Evolutionary conservation across 2,888 invertebrate genomes (phyloP), one percentile per base, ranked within the genome.

Genomic region (Nymphalis polychloros): DNA sequence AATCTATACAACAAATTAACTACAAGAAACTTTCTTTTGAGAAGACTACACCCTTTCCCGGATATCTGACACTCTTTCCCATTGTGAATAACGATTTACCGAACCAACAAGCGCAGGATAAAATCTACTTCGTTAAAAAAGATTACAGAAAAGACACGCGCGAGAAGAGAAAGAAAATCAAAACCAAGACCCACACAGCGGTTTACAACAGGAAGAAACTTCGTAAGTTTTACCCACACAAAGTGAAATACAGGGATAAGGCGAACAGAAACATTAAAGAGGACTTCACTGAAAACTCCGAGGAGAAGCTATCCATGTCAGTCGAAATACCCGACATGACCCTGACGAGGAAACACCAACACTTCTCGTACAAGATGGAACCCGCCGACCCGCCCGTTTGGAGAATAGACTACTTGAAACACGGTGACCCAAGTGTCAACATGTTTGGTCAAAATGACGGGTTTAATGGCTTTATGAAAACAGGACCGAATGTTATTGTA

Each of bases 331-430:
- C 87, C 0, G 86, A 85, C 17, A 73, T 78, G 59, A 76, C 78
- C 1, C 35, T 76, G n/a, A 72, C 76, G 2, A 77, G 77, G 16
- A 79, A 78, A 23, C 80, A 79, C n/a, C 79, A 79, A 20, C 82
- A 80, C 35, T 77, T 82, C 50, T 73, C 77, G 8, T 87, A 82
- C 64, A 82, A 83, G 55, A 71, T 73, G 6, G 83, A 87, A 7
- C 79, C 83, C 0, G 77, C 74, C 0, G 81, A 88, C 20, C 78
- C 84, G 0, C 84, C 90, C 0, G 83, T 88, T 0, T 92, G 92
- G 92, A 77, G 89, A 63, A 90, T 91, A 64, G 91, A 92, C 72
- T 92, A 91, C 73, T 84, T 81, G 80, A 90, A 89, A 72, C 91
- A 90, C 63, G 90, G 89, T 0, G 87, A 88, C 8, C 86, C 90